Evolutionary conservation across 2,888 invertebrate species (phyloP), one percentile per base, ranked within the genome.

Genomic region (Bhutanitis thaidina): DNA sequence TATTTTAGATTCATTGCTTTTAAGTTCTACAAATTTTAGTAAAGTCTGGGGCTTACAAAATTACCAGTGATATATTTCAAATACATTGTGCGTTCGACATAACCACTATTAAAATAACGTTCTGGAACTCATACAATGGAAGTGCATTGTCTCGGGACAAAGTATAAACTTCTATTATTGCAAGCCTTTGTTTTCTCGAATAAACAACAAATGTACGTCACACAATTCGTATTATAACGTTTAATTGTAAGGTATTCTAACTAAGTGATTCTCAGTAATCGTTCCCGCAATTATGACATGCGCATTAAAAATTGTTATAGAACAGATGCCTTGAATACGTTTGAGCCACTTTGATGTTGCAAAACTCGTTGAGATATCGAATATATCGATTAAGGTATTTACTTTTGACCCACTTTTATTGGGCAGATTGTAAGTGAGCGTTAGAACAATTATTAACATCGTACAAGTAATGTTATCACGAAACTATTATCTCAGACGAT

Each of bases 351-450:
- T 62, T 59, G 59, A 64, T 60, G 71, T 79, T 78, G 71, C 71
- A 69, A 73, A 78, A 79, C 67, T 59, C 61, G 67, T 55, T 3
- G 20, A 20, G 20, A 20, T 20, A 20, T n/a, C 20, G 59, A 62
- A 78, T 72, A 81, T 82, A 82, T 75, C 73, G 80, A 83, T 80
- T 81, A 74, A 71, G 69, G 61, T 65, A 62, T 64, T 66, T 56
- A 60, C 59, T 60, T 61, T 59, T 73, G 80, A 64, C 80, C 81
- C 62, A 82, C 67, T 69, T 79, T 65, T 65, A 20, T 20, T 20
- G 43, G 62, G 64, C 60, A 62, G 71, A 67, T 69, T 65, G 65
- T 65, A 62, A 64, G 65, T 69, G 67, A 68, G 67, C 69, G 41
- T 45, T 51, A 34, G 36, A 57, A 52, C 37, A 52, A 48, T 39